Base-by-base conservation (phyloP, 2,113 vertebrate species). In the Gorsachius goisagi region DNA sequence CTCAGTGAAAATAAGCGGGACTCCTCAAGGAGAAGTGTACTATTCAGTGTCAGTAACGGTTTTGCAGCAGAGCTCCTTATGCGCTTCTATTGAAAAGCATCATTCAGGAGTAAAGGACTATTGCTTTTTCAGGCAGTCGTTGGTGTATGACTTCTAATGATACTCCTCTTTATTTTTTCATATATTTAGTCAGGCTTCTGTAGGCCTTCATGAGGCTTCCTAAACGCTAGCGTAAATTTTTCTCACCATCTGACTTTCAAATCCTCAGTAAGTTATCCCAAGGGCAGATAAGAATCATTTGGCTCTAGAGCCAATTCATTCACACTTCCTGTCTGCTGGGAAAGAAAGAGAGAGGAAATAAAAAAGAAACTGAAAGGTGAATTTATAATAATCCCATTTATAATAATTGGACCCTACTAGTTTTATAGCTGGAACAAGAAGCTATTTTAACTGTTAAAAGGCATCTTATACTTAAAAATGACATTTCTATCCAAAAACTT, bases 1-100 rank as follows among this genome's bases (percentile, higher is more conserved):
- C 18, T 6, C 1, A 2, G 15, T 35, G 27, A 52, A 72, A 89
- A 59, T 26, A 75, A 72, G 39, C 0, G 0, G 15, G 32, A 32
- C 18, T 82, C 27, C 53, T 60, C 1, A 1, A n/a, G 30, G 16
- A 33, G 9, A 27, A 26, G 27, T 0, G 0, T 18, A 28, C 9
- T 53, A 33, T 18, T 64, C 9, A 5, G 35, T 22, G 17, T 23
- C 75, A 67, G 58, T 50, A 55, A 75, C 0, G 0, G 39, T 26
- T 49, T 7, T 1, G 0, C 13, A 73, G 33, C 26, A 77, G 35
- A 73, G 49, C 19, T 58, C 53, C 49, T 67, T 5, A 55, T 4
- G 22, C 63, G 22, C 59, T 58, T 47, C 66, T 53, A 32, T 22
- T 58, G 66, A 63, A 28, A 82, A 50, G 27, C 4, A 6, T 39